Evolutionary conservation across 2,888 invertebrate genomes (phyloP).

Genomic region (Lysandra coridon): DNA sequence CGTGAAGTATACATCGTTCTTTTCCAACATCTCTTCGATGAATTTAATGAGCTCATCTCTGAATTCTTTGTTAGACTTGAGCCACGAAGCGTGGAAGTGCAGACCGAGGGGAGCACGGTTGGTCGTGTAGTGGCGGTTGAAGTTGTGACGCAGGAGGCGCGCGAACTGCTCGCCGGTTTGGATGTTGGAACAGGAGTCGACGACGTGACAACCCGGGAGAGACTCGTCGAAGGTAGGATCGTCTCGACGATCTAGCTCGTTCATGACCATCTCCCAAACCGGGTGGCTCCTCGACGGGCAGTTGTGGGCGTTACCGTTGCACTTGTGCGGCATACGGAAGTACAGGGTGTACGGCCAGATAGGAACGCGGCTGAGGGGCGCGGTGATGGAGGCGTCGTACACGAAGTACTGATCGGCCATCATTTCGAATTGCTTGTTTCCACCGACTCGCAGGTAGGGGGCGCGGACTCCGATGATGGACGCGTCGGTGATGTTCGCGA

Average conservation of each 20-base stretch:
- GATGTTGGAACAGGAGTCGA: constrained; percentile 96
- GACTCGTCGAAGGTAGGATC: constrained; percentile 96
- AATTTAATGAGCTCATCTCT: constrained; percentile 94
- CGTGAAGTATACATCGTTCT: constrained; percentile 95
- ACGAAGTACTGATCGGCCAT: constrained; percentile 97
- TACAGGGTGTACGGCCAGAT: constrained; percentile 99
- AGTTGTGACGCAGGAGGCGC: constrained; percentile 94
- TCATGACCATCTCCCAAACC: constrained; percentile 98
- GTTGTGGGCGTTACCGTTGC: constrained; percentile 96
- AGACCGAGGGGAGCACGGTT: constrained; percentile 96
- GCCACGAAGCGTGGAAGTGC: constrained; percentile 97
- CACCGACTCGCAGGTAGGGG: constrained; percentile 93
- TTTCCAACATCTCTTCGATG: constrained; percentile 94
- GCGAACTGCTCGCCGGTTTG: constrained; percentile 95
- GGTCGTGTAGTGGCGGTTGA: constrained; percentile 94
- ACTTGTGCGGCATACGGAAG: constrained; percentile 97
- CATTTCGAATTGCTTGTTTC: constrained; percentile 97
- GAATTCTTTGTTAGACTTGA: constrained; percentile 96
- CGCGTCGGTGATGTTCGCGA: constrained; percentile 95
- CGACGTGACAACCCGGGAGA: constrained; percentile 96
- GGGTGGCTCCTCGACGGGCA: constrained; percentile 95
- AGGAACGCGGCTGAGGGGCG: constrained; percentile 92
- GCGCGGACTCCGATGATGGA: constrained; percentile 94
- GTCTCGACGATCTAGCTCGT: constrained; percentile 95
- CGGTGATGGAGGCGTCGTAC: constrained; percentile 96